Percentiles rank a stretch among this genome's conserved stretches.
These are phyloP conservation scores for Uloborus diversus DNA, from an alignment of 1,140 invertebrate species.

Conservation along the genomic window DNA sequence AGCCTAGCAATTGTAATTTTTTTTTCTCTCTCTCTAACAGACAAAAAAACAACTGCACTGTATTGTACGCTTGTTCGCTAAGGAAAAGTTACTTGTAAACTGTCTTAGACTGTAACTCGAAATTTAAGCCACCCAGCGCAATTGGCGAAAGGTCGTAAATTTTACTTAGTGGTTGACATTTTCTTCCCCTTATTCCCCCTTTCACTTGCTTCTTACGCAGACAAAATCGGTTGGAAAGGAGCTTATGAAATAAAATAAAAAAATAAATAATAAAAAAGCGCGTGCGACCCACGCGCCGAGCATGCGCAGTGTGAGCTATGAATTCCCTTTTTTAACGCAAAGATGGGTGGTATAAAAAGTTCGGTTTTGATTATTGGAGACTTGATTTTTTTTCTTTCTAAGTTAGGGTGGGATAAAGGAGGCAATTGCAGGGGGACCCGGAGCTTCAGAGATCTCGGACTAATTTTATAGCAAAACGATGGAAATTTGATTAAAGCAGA, in stretches of 20 bases:
- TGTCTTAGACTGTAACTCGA: not conserved
- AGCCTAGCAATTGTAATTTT: constrained; percentile 19
- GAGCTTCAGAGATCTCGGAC: too few species aligned
- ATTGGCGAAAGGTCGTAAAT: constrained; percentile 52
- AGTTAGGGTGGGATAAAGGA: not conserved
- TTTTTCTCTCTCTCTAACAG: not conserved
- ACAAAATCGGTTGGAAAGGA: constrained; percentile 25
- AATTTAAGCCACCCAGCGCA: constrained; percentile 39
- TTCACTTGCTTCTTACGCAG: not conserved
- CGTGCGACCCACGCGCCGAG: constrained; percentile 49
- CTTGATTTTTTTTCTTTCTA: not conserved
- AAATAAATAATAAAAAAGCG: constrained; percentile 10
- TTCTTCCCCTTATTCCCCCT: not conserved
- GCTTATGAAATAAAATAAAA: constrained; percentile 3
- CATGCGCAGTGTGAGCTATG: constrained; percentile 31
- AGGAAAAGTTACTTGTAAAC: constrained; percentile 25
- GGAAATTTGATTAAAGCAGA: too few species aligned
- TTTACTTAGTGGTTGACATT: constrained; percentile 51
- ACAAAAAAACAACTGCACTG: too few species aligned
- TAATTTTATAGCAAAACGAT: too few species aligned
- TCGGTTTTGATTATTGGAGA: too few species aligned
- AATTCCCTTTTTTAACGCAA: not conserved
- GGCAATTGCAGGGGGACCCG: too few species aligned
- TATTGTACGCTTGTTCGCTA: not conserved
- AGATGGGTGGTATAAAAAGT: not conserved